A percentile compares a stretch with the other conserved stretches of the same genome.
These are phyloP conservation scores for Montipora sp. DNA, from an alignment of 64 coral and sea anemone genomes.

Conservation along the genomic window DNA sequence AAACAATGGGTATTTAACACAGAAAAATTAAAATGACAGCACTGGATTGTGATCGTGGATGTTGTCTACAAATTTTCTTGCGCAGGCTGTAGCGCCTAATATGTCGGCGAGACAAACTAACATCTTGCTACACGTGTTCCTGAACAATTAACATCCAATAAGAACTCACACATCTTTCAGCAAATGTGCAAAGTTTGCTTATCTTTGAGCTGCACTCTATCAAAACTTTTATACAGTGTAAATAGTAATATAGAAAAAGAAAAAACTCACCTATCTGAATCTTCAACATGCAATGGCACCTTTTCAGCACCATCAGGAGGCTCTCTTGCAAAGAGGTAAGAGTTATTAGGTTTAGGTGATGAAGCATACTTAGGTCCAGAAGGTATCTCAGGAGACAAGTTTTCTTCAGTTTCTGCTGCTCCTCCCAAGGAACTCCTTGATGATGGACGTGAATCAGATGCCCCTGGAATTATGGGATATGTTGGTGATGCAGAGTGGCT, in stretches of 20 bases:
- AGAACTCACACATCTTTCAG: too few relatives aligned
- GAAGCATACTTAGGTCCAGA: conserved; percentile 88
- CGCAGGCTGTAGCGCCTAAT: too few relatives aligned
- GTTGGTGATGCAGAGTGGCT: conserved; percentile 93
- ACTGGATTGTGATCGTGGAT: too few relatives aligned
- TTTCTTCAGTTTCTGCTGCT: conserved; percentile 55
- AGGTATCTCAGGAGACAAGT: conserved; percentile 74
- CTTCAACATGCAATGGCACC: conserved; percentile 89
- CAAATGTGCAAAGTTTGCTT: too few relatives aligned
- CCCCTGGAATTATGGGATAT: conserved; percentile 70
- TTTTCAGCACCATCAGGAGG: conserved; percentile 98
- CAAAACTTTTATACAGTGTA: too few relatives aligned
- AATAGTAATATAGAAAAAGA: neutral
- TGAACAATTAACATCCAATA: too few relatives aligned
- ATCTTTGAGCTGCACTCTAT: too few relatives aligned
- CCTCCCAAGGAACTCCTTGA: conserved; percentile 84
- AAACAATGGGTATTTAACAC: too few relatives aligned
- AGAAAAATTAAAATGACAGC: too few relatives aligned
- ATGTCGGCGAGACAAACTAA: too few relatives aligned
- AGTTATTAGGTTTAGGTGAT: conserved; percentile 95
- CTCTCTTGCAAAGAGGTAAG: conserved; percentile 90
- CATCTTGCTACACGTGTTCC: too few relatives aligned
- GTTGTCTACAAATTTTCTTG: too few relatives aligned
- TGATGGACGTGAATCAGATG: conserved; percentile 63
- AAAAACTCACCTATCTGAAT: conserved; percentile 65